A percentile compares a stretch with the other conserved stretches of the same genome.
These are phyloP conservation scores for Heliothis subflexa DNA, from an alignment of 1,140 invertebrate species.

Conservation along the genomic window DNA sequence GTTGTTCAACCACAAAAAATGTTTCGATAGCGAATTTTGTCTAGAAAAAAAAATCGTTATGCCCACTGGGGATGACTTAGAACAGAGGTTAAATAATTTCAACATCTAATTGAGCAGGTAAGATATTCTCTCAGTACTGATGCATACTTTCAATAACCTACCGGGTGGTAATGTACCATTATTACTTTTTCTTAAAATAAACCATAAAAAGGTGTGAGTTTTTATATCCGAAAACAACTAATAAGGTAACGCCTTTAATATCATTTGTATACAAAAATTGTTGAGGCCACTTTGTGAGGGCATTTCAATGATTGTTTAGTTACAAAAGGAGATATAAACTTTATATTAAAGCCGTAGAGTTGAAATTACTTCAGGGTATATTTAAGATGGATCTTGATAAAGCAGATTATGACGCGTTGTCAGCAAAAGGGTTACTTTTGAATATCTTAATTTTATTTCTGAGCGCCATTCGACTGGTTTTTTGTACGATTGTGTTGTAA, in stretches of 20 bases:
- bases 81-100: too few species aligned
- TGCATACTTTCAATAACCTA: too few species aligned
- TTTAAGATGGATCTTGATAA: conserved; percentile 48
- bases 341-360: conserved; percentile 18
- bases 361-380: background rate
- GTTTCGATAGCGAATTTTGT: background rate
- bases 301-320: conserved; percentile 45
- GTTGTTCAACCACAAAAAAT: conserved; percentile 1
- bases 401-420: conserved; percentile 50
- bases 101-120: too few species aligned
- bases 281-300: conserved; percentile 38
- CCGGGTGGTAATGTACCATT: too few species aligned
- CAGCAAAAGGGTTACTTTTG: conserved; percentile 54
- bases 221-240: background rate
- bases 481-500: conserved; percentile 46
- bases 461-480: conserved; percentile 45
- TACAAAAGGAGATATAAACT: background rate
- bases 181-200: too few species aligned
- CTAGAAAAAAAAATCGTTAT: too few species aligned
- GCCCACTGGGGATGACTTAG: too few species aligned
- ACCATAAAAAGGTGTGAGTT: too few species aligned
- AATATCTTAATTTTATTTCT: conserved; percentile 65
- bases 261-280: conserved; percentile 49
- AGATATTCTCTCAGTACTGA: too few species aligned
- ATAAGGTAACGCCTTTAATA: conserved; percentile 38